Evolutionary conservation across 2,888 invertebrate species (phyloP).

Genomic region (Xylocampa areola): DNA sequence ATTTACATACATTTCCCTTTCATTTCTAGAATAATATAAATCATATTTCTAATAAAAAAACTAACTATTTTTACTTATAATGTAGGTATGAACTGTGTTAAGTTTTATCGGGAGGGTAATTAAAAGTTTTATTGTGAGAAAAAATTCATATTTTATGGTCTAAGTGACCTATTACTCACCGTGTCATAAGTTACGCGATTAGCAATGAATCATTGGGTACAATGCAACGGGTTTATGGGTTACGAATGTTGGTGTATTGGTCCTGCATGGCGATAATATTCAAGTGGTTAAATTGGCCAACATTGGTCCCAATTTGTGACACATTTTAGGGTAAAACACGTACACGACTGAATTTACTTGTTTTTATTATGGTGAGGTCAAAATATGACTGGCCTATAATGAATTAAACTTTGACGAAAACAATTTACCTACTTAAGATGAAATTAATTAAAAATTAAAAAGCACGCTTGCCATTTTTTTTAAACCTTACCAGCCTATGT

Average conservation of each 20-base stretch:
- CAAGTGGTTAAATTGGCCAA: conserved; percentile 7
- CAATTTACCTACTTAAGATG: too few species aligned
- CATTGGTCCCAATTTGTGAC: not conserved
- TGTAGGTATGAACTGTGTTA: conserved; percentile 13
- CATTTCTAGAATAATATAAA: conserved; percentile 7
- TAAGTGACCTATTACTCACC: conserved; percentile 29
- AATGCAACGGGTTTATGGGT: conserved; percentile 23
- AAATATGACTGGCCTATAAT: too few species aligned
- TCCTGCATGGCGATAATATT: too few species aligned
- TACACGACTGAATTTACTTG: too few species aligned
- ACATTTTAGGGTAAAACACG: not conserved
- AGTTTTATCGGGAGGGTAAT: conserved; percentile 32
- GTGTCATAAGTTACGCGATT: conserved; percentile 17
- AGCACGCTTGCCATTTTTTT: too few species aligned
- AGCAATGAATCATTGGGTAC: conserved; percentile 46
- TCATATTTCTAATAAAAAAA: conserved; percentile 17
- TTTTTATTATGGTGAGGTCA: too few species aligned
- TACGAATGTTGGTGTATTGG: conserved; percentile 25
- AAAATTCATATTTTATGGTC: conserved; percentile 33
- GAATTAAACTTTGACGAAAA: too few species aligned
- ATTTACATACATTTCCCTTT: conserved; percentile 10
- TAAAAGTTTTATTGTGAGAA: conserved; percentile 35
- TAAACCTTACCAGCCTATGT: too few species aligned
- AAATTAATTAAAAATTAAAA: too few species aligned
- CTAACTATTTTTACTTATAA: conserved; percentile 6